Conservation (phyloP, 1,140 invertebrate genomes). For the Schlechtendalia chinensis region DNA sequence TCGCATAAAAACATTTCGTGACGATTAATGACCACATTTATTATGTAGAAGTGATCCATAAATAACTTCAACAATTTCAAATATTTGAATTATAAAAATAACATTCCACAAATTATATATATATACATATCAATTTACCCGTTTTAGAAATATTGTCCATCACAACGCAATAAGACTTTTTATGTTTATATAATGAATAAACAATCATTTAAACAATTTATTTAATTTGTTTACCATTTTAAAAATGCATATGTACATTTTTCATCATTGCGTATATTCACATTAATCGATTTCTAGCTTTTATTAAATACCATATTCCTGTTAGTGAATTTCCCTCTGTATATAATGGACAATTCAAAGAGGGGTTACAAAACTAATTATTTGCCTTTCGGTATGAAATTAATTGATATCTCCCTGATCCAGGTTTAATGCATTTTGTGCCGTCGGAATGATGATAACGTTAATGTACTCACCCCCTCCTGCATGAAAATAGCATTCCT, state of each 20-base stretch:
- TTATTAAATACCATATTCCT: background rate
- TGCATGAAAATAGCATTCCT: background rate
- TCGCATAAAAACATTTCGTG: background rate
- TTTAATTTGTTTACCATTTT: too few species aligned
- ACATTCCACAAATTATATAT: background rate
- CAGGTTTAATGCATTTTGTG: constrained; percentile 20
- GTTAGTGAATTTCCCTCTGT: background rate
- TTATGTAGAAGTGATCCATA: background rate
- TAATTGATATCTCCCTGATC: constrained; percentile 39
- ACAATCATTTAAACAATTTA: too few species aligned
- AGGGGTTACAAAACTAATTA: constrained; percentile 41
- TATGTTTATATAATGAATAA: too few species aligned
- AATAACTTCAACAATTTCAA: background rate
- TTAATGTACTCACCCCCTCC: constrained; percentile 18
- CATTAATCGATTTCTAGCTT: background rate
- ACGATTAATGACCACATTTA: background rate
- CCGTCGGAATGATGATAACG: constrained; percentile 9
- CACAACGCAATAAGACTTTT: too few species aligned
- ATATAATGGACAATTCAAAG: background rate
- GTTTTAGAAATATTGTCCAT: background rate
- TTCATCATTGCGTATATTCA: too few species aligned
- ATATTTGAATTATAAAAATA: background rate
- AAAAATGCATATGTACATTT: too few species aligned
- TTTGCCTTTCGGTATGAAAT: constrained; percentile 37
- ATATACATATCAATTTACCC: background rate